Evolutionary conservation across 1,140 invertebrate species (phyloP), one percentile per base, ranked within the genome.

Genomic region (Octopus bimaculoides): DNA sequence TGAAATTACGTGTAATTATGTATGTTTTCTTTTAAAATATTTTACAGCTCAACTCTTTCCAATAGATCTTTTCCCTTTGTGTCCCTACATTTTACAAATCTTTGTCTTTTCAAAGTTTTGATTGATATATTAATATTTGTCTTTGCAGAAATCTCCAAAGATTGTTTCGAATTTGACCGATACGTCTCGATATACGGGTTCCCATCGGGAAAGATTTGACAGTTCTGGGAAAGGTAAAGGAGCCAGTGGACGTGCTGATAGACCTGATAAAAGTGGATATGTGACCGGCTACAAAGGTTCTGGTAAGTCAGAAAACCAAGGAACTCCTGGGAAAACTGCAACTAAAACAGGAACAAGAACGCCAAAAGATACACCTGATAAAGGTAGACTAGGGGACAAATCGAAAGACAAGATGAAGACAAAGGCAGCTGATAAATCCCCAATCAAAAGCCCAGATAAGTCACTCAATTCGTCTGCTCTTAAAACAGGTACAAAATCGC

Each of bases 161-260:
- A 93, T 95, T 5, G 94, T 97, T 4, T 95, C 96, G 79, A 92
- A 96, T 78, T 87, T 98, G 81, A 98, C 96, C 12, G 87, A 89
- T 80, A 84, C 86, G n/a, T 82, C 83, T 20, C 87, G 89, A 66
- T 92, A 92, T 82, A 92, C 92, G 2, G 92, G 92, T n/a, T 84
- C 90, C 7, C 92, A 92, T 82, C 92, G 92, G 81, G 90, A 91
- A 79, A 84, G 92, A 10, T 92, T 92, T 84, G 91, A 91, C 81
- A 87, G 84, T 7, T 82, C 83, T 14, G 92, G 92, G 26, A 92
- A 91, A 82, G 92, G 91, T 75, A 91, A 90, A 81, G 91, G 91
- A 7, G 87, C 87, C 54, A 89, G 87, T 9, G 91, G 91, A 52
- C 85, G 91, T 66, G 85, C 82, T 20, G 89, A 92, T 8, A 52